Evolutionary conservation across 2,797 vertebrate species (phyloP), one percentile per base, ranked within the genome.

Genomic region (Sebastolobus alascanus): DNA sequence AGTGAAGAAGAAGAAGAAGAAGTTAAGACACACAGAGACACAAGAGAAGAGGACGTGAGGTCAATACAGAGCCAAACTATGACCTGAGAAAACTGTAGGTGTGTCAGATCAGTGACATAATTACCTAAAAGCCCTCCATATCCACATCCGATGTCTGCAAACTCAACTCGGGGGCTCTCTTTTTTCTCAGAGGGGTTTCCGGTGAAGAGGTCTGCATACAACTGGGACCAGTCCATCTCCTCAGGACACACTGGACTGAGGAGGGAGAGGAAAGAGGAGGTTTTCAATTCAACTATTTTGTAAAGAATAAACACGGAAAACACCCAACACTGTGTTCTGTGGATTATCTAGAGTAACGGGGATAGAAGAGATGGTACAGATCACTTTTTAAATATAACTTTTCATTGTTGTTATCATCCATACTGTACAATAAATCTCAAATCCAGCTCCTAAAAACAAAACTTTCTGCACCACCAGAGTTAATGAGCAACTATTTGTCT

Each of bases 111-210:
- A 38, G 46, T 1, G 3, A 12, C 29, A 6, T 11, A 43, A 50
- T 11, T 96, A 99, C 98, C 97, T 89, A 99, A 93, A 78, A 99
- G 95, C 3, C 98, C 98, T 3, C 98, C 98, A 14, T 99, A 99
- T 85, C 98, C 98, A 92, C 98, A 99, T 63, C 98, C 98, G 64
- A 99, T 95, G 89, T 99, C 98, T 71, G 97, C 97, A 89, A 99
- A 98, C 92, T 99, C 97, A 56, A 99, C 97, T 72, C 83, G 92
- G 40, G 93, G 70, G 3, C 60, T 69, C 35, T 78, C 80, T 14
- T 50, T 50, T 50, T 80, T 67, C 29, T 94, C 94, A 31, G 93
- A 89, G 29, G 63, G 64, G 20, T 84, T 86, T 37, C 89, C 91
- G 0, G 90, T 35, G 50, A 96, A 96, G 88, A 96, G 93, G 3